Base-by-base conservation (phyloP, 2,888 invertebrate species). In the Rhodophaea formosa region DNA sequence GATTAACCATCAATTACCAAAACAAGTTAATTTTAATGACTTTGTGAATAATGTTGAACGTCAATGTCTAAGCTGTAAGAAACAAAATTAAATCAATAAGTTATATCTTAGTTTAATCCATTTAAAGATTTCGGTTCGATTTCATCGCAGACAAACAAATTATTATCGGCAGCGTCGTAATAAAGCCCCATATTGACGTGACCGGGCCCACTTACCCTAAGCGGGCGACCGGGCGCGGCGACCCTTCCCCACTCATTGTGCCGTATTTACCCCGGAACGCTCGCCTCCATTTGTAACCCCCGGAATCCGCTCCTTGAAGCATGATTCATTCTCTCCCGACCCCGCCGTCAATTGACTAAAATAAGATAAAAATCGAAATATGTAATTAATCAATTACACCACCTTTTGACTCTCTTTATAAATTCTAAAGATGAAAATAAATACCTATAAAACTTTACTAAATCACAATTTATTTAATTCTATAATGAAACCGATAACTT, bases 171-270 rank as follows among this genome's bases (percentile, higher is more conserved):
- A 84, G 79, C 79, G 78, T 83, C 77, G 77, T 86, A 88, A 88
- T 87, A 87, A 85, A 88, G 83, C 79, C 77, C 81, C 84, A 87
- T 86, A 88, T 88, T 89, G 88, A 85, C 85, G 91, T 84, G 86
- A 87, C 84, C 84, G 83, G 80, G 81, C 84, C 84, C 86, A 88
- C 86, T 90, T 89, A 89, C 90, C 88, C 91, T 82, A 85, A 83
- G 80, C 83, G 78, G 76, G 79, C 81, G 77, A 79, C 62, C 74
- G 76, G 72, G 71, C 75, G 70, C 73, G 71, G 72, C 81, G 86
- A 86, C 86, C 90, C 89, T 88, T 88, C 86, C 86, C 84, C 81
- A 80, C 80, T 84, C 82, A 86, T 89, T 88, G 89, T 89, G 86
- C 82, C 83, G 83, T 84, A 86, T 86, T 87, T 88, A 88, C 90